phyloP scores from a whole-genome alignment of 2,888 invertebrate species.

The Xylota segnis region DNA sequence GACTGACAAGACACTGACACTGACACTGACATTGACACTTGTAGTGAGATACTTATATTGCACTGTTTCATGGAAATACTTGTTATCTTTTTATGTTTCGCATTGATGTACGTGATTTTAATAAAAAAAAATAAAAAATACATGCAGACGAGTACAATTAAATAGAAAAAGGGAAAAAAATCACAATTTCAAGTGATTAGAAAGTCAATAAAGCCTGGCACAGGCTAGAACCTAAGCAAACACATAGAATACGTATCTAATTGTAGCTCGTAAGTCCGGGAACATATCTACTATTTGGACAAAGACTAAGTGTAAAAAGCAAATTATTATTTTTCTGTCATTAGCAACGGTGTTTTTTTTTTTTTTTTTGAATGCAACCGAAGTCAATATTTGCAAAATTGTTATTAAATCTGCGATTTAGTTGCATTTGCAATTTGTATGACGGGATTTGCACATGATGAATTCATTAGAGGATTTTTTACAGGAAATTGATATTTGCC shows the following conservation, averaged over 20 bases:
- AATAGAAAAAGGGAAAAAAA: constrained; percentile 13
- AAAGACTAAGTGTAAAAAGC: neutral
- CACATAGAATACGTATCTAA: no score
- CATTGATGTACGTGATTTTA: neutral
- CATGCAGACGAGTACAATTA: no score
- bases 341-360: constrained; percentile 15
- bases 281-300: neutral
- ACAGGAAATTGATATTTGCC: constrained; percentile 29
- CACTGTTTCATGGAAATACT: no score
- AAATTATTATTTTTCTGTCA: constrained; percentile 11
- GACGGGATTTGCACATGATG: neutral
- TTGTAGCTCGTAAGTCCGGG: neutral
- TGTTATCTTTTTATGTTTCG: neutral
- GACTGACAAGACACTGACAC: no score
- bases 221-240: neutral
- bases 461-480: constrained; percentile 4
- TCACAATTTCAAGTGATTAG: neutral
- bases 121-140: no score
- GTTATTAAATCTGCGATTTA: neutral
- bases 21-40: no score
- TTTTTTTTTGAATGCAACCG: constrained; percentile 1
- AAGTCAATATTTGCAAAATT: constrained; percentile 18
- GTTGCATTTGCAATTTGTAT: neutral
- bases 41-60: no score
- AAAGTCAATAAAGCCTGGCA: constrained; percentile 36